A percentile compares a stretch with the other conserved stretches of the same genome.
Evolutionary conservation across 2,797 vertebrate genomes (phyloP).

Genomic region (Trichosurus vulpecula): DNA sequence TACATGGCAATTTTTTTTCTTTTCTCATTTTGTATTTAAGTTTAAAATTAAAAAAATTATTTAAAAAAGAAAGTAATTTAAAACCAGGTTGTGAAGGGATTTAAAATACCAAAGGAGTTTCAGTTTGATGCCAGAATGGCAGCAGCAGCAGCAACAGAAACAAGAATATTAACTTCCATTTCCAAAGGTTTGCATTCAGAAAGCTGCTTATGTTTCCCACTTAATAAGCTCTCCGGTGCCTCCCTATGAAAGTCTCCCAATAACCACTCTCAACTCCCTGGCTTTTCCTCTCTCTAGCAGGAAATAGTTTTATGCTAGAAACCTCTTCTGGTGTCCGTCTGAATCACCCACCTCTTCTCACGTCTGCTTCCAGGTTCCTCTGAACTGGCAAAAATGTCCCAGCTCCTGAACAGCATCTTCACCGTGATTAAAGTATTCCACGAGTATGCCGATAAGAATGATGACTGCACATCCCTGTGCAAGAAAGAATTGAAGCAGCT

Average conservation of each 20-base stretch:
- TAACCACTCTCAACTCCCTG: constrained; percentile 6
- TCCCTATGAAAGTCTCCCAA: neutral
- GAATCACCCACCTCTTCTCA: constrained; percentile 15
- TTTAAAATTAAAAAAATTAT: too few relatives aligned
- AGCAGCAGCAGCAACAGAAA: neutral
- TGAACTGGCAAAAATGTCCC: constrained; percentile 76
- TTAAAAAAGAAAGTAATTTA: neutral
- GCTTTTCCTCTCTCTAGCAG: constrained; percentile 14
- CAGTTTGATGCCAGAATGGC: neutral
- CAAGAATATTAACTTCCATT: neutral
- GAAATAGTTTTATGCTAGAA: neutral
- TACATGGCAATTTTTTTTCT: too few relatives aligned
- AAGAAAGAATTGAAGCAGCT: constrained; percentile 86
- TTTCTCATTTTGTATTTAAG: too few relatives aligned
- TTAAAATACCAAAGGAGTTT: neutral
- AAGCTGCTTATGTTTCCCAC: neutral
- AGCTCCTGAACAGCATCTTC: constrained; percentile 79
- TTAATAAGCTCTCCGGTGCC: neutral
- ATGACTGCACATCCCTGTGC: constrained; percentile 79
- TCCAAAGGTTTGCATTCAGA: neutral
- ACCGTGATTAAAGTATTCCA: constrained; percentile 89
- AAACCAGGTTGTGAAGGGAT: neutral
- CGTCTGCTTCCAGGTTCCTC: constrained; percentile 55
- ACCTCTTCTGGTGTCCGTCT: constrained; percentile 11
- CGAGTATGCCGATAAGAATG: constrained; percentile 82